Evolutionary conservation across 2,888 invertebrate genomes (phyloP).

Genomic region (Drosophila mettleri): DNA sequence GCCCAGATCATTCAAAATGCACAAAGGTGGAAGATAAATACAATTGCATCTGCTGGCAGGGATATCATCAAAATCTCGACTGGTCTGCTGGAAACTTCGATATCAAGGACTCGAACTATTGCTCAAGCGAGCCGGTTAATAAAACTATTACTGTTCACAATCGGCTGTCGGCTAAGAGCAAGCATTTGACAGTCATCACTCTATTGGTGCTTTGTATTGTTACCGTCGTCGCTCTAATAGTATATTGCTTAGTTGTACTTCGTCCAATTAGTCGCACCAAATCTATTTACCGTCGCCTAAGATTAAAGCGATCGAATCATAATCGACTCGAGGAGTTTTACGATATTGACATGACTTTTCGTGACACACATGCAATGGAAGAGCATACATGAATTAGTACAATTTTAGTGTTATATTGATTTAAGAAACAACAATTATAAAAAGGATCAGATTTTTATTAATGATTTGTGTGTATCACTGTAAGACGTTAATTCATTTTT

Average conservation of each 20-base stretch:
- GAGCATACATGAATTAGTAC: background rate
- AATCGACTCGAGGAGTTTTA: conserved; percentile 62
- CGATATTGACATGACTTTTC: conserved; percentile 53
- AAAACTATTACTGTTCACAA: conserved; percentile 28
- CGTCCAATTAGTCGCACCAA: conserved; percentile 51
- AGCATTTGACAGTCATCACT: conserved; percentile 52
- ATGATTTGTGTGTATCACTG: background rate
- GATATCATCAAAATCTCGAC: conserved; percentile 51
- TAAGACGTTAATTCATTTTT: background rate
- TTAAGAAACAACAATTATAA: conserved; percentile 24
- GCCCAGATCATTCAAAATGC: conserved; percentile 52
- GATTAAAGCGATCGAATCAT: conserved; percentile 48
- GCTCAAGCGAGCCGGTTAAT: conserved; percentile 13
- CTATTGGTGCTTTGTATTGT: conserved; percentile 54
- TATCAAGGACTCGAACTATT: conserved; percentile 29
- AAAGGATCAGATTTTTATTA: too few relatives aligned
- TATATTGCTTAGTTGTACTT: conserved; percentile 51
- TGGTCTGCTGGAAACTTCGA: conserved; percentile 33
- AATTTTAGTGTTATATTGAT: background rate
- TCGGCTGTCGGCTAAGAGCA: conserved; percentile 39
- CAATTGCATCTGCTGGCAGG: conserved; percentile 58
- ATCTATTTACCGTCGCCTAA: conserved; percentile 47
- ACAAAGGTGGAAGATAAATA: conserved; percentile 15
- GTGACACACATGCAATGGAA: background rate
- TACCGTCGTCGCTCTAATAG: conserved; percentile 36